Evolutionary conservation across 2,888 invertebrate species (phyloP), one percentile per base, ranked within the genome.

Genomic region (Ariolimax columbianus): DNA sequence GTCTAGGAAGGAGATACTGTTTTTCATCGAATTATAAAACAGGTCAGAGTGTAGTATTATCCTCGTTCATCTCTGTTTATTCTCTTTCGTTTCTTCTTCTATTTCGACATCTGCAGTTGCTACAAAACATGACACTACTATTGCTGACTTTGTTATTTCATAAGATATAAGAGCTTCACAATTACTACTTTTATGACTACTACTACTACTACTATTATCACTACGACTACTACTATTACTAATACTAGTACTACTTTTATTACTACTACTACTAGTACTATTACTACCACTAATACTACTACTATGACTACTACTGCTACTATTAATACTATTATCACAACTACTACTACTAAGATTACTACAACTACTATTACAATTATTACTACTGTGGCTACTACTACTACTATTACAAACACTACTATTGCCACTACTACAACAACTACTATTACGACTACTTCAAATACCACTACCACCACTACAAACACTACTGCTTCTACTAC

Each of bases 291-390:
- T 55, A 47, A 73, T 33, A 51, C 73, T 73, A 51, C 72, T 73
- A 55, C 82, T 73, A 73, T 55, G 14, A 82, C 73, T 51, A 73
- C 59, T 55, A 59, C 73, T 36, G 55, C 82, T 3, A 68, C 63
- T 55, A 23, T 40, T 38, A 0, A 38, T 38, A 63, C n/a, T 11
- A 36, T 66, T 82, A 38, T 19, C 23, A 30, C 43, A 9, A 33
- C 59, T 33, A 78, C 78, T 59, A 77, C 77, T 55, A 55, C 77
- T 77, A 77, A 55, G 3, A 55, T 55, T 77, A 77, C 77, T 77
- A 55, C 77, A 7, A 77, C 77, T 30, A 77, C 77, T 77, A 77
- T 55, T 55, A 55, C 77, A 55, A 55, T 55, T 77, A 78, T 59
- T 59, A 51, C 78, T 59, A 59, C 55, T 78, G 23, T 66, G 23